Evolutionary conservation across 2,888 invertebrate genomes (phyloP).

Genomic region (Cecidostiba fungosa): DNA sequence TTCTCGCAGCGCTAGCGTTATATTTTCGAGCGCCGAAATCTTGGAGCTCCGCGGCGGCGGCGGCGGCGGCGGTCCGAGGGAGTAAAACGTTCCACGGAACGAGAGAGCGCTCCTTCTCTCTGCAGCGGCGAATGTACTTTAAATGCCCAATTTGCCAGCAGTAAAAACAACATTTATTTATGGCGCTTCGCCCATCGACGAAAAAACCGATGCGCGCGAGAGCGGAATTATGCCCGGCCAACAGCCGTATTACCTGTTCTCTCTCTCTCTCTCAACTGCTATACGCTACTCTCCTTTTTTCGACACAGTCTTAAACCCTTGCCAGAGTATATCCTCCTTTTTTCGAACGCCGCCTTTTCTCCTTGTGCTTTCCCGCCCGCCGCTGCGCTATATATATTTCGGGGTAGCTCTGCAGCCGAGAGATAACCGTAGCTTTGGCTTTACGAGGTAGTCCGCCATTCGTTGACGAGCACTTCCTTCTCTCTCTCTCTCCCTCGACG

Average conservation of each 20-base stretch:
- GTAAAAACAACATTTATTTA: constrained; percentile 80
- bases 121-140: constrained; percentile 72
- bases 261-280: constrained; percentile 2
- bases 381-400: background rate
- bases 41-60: background rate
- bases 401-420: constrained; percentile 10
- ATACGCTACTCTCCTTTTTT: constrained; percentile 4
- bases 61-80: constrained; percentile 53
- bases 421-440: constrained; percentile 37
- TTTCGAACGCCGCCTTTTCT: constrained; percentile 34
- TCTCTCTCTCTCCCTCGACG: background rate
- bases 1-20: constrained; percentile 29
- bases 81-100: background rate
- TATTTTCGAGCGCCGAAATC: constrained; percentile 50
- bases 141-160: constrained; percentile 79
- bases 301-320: constrained; percentile 38
- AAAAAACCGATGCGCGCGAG: constrained; percentile 68
- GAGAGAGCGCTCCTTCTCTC: background rate
- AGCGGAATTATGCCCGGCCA: constrained; percentile 71
- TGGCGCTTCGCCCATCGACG: constrained; percentile 75
- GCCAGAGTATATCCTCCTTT: background rate
- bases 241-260: constrained; percentile 70
- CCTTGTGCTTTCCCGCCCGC: constrained; percentile 48
- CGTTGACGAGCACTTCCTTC: background rate
- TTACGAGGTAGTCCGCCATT: constrained; percentile 19